Base-by-base conservation (phyloP, 2,888 invertebrate species). In the Frankliniella fusca region DNA sequence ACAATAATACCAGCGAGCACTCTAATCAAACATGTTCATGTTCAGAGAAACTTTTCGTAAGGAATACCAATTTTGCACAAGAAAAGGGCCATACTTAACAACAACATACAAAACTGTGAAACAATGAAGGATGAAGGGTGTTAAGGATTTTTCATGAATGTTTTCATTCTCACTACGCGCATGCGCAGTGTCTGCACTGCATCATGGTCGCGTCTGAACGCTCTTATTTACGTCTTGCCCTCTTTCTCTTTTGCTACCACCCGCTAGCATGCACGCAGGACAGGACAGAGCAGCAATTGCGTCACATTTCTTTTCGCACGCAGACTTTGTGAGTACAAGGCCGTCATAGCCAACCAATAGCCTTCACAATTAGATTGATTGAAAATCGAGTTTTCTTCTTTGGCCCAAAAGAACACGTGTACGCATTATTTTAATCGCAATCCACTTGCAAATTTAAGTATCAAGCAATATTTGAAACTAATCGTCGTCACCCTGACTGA, bases 141-240 rank as follows among this genome's bases (percentile, higher is more conserved):
- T 27, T 76, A 12, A 76, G 27, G 23, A 27, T 76, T 76, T 76
- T 76, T 76, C 70, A 76, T 76, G 70, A 27, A 76, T 76, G 70
- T 76, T 76, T 76, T 76, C 70, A 76, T 76, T 76, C 70, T 76
- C 70, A 76, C 70, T 23, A 23, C 27, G 70, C 70, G 27, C 70
- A 76, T 76, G 70, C 70, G 70, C 70, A 76, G 27, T 23, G 27
- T 10, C 12, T 23, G 70, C 70, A 76, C 70, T 76, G 70, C 70
- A 27, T 23, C 27, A 27, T 11, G 12, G 27, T 12, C 27, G 70
- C 70, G 70, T 27, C 12, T 27, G 70, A 76, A 76, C 3, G 27
- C 27, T 11, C 23, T 3, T 12, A 76, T 12, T 12, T 27, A 1
- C 12, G 23, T 23, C 70, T 27, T 27, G 54, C 70, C 12, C 27